Evolutionary conservation across 2,888 invertebrate genomes (phyloP), one percentile per base, ranked within the genome.

Genomic region (Cotesia congregata): DNA sequence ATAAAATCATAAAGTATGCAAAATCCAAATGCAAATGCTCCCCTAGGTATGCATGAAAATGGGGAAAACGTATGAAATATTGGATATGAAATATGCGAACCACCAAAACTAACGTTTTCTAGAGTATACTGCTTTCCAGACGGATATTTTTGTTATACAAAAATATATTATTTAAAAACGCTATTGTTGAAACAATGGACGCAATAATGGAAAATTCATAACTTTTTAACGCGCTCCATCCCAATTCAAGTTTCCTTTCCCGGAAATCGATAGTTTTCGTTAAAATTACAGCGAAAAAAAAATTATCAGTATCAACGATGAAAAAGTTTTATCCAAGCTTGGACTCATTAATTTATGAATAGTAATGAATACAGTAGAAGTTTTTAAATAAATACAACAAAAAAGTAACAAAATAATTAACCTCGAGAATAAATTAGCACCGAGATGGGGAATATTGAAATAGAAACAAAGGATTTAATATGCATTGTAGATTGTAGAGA

Each of bases 1-100:
- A 83, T 83, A 85, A 86, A 86, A 86, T 88, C 85, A 86, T 87
- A 85, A 87, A 88, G 83, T 86, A 87, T 87, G 86, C 86, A 87
- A 86, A 88, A 86, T 84, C 82, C 83, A 83, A 83, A 88, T 88
- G 88, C 88, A 87, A 88, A 87, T 87, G 84, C 70, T 64, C 15
- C 64, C 60, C 72, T n/a, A 38, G n/a, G 84, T 84, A 85, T 86
- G 86, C 86, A 85, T 86, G 86, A 86, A 86, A 87, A 87, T 86
- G 83, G 70, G 84, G 80, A 84, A 86, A 85, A 82, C 82, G 82
- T 79, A 81, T 82, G 83, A 86, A 84, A 87, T 85, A 86, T 86
- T 82, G 83, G 82, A 83, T 80, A 81, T 83, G 80, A 83, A 84
- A 83, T 82, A 81, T 39, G 60, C 38, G 15, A 61, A 61, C 30